Evolutionary conservation across 2,113 vertebrate species (phyloP).

Genomic region (Ceyx melanurus): DNA sequence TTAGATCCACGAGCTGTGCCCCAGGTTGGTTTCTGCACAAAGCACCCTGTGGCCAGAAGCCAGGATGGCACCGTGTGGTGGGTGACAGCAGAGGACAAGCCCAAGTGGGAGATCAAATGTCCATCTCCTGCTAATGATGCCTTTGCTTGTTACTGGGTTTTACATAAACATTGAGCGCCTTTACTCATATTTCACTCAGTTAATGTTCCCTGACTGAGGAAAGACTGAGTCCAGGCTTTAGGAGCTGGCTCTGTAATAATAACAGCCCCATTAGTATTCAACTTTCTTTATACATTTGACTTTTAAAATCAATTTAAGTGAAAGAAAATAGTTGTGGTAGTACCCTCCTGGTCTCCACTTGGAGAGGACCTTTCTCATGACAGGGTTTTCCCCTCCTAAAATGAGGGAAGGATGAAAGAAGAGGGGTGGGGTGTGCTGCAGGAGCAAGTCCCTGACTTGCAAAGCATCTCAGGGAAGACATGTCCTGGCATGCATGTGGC

Average conservation of each 20-base stretch:
- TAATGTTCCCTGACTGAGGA: not conserved
- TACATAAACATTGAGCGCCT: not conserved
- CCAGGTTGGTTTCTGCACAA: not conserved
- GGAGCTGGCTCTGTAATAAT: not conserved
- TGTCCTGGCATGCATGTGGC: accelerated
- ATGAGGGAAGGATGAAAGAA: not conserved
- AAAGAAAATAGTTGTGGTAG: not conserved
- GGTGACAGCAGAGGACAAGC: not conserved
- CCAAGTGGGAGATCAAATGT: not conserved
- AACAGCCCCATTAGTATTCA: not conserved
- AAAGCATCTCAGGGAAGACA: not conserved
- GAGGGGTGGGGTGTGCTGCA: not conserved
- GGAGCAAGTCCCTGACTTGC: accelerated
- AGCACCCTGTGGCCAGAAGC: accelerated
- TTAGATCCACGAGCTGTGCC: not conserved
- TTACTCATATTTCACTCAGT: not conserved
- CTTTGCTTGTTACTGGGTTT: not conserved
- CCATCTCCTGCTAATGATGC: not conserved
- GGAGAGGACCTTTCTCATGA: not conserved
- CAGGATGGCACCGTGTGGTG: accelerated
- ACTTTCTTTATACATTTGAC: not conserved
- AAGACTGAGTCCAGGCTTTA: not conserved
- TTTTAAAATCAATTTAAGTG: not conserved
- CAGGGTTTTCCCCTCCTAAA: not conserved
- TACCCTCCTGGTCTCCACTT: not conserved